Evolutionary conservation across 2,888 invertebrate species (phyloP).

Genomic region (Ophion costatus): DNA sequence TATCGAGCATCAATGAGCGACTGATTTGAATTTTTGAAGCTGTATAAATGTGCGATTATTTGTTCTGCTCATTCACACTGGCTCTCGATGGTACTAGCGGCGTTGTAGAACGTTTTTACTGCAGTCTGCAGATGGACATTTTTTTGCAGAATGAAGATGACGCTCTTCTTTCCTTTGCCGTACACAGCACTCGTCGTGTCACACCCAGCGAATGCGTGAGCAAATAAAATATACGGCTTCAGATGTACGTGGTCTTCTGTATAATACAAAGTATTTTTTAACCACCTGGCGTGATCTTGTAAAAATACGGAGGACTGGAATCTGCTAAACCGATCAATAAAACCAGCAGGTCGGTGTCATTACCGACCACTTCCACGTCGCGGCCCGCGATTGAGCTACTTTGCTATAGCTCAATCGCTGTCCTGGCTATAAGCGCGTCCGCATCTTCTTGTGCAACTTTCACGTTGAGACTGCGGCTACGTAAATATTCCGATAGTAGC

Average conservation of each 20-base stretch:
- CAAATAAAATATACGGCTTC: slow-evolving; percentile 46
- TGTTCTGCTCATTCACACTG: slow-evolving; percentile 32
- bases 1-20: slow-evolving; percentile 27
- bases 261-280: slow-evolving; percentile 42
- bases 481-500: slow-evolving; percentile 57
- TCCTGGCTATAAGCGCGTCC: slow-evolving; percentile 60
- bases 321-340: slow-evolving; percentile 42
- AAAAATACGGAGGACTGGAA: slow-evolving; percentile 11
- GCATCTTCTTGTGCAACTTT: slow-evolving; percentile 65
- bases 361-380: slow-evolving; percentile 48
- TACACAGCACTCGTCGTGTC: slow-evolving; percentile 59
- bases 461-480: slow-evolving; percentile 42
- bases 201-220: slow-evolving; percentile 56
- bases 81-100: slow-evolving; percentile 36
- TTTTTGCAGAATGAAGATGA: slow-evolving; percentile 46
- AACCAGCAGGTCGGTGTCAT: slow-evolving; percentile 61
- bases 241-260: slow-evolving; percentile 43
- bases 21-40: slow-evolving; percentile 9
- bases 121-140: slow-evolving; percentile 19
- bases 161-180: slow-evolving; percentile 47
- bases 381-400: slow-evolving; percentile 42
- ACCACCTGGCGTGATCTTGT: slow-evolving; percentile 5
- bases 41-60: slow-evolving; percentile 42
- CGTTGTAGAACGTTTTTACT: slow-evolving; percentile 38
- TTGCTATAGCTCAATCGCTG: slow-evolving; percentile 4